Conservation (phyloP, 2,797 vertebrate species). For the Tauraco hartlaubi region DNA sequence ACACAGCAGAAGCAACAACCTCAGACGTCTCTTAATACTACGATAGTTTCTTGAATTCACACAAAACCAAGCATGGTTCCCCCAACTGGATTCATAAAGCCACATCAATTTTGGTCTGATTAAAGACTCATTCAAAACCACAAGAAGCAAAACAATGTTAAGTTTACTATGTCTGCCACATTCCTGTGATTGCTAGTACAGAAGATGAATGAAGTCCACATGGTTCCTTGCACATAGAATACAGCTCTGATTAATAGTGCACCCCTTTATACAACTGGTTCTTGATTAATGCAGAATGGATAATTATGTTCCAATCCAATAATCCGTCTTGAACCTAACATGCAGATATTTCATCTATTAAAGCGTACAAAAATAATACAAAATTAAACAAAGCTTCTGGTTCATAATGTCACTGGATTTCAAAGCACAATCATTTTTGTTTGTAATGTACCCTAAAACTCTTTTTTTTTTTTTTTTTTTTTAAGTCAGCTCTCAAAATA, state of each 20-base stretch:
- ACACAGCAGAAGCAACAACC: slow-evolving; percentile 17
- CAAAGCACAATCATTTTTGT: not conserved
- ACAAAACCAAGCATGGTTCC: slow-evolving; percentile 46
- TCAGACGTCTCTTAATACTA: slow-evolving; percentile 10
- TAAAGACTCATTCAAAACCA: slow-evolving; percentile 70
- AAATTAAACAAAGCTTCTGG: not conserved
- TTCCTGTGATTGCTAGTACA: slow-evolving; percentile 25
- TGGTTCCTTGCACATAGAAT: slow-evolving; percentile 3
- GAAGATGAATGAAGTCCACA: slow-evolving; percentile 66
- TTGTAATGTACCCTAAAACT: not conserved
- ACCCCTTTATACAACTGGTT: not conserved
- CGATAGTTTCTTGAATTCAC: slow-evolving; percentile 4
- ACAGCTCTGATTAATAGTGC: not conserved
- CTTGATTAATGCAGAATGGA: not conserved
- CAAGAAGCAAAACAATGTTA: slow-evolving; percentile 62
- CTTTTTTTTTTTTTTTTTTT: not conserved
- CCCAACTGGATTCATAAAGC: slow-evolving; percentile 47
- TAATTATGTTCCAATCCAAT: not conserved
- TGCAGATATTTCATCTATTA: not conserved
- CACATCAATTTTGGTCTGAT: slow-evolving; percentile 71
- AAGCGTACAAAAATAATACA: not conserved
- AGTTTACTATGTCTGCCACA: slow-evolving; percentile 51
- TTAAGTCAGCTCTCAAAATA: not conserved
- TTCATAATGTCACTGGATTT: not conserved
- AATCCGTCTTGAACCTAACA: not conserved